phyloP scores from a whole-genome alignment of 2,797 vertebrate species.

The Sebastolobus alascanus region DNA sequence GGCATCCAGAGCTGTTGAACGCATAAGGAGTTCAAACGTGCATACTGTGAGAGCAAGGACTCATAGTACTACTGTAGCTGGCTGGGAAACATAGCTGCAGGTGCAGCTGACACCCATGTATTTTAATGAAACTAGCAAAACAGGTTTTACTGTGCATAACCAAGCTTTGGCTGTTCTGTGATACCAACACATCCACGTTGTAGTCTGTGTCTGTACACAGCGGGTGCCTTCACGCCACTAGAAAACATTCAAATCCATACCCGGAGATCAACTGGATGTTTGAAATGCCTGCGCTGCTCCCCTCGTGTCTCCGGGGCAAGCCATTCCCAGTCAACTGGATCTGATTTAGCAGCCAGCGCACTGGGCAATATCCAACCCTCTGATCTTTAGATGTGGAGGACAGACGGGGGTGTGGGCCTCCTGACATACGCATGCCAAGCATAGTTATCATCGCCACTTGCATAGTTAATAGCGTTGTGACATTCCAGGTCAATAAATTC shows the following conservation, averaged over 20 bases:
- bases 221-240: slow-evolving; percentile 7
- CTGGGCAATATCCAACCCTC: slow-evolving; percentile 59
- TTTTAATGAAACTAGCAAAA: slow-evolving; percentile 75
- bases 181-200: slow-evolving; percentile 37
- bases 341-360: slow-evolving; percentile 64
- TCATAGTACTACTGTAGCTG: slow-evolving; percentile 9
- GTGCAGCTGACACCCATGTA: slow-evolving; percentile 74
- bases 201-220: slow-evolving; percentile 36
- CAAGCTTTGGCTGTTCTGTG: slow-evolving; percentile 49
- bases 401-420: slow-evolving; percentile 62
- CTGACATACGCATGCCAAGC: slow-evolving; percentile 72
- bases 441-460: slow-evolving; percentile 70
- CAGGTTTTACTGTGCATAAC: slow-evolving; percentile 70
- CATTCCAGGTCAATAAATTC: slow-evolving; percentile 76
- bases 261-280: slow-evolving; percentile 56
- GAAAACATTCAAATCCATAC: slow-evolving; percentile 46
- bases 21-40: slow-evolving; percentile 9
- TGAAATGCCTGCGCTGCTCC: slow-evolving; percentile 65
- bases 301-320: slow-evolving; percentile 40
- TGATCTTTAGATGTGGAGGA: slow-evolving; percentile 71
- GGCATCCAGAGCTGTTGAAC: slow-evolving; percentile 7
- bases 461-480: slow-evolving; percentile 71
- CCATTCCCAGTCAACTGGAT: slow-evolving; percentile 56
- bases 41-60: slow-evolving; percentile 3
- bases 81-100: slow-evolving; percentile 70